Evolutionary conservation across 2,113 vertebrate species (phyloP), one percentile per base, ranked within the genome.

Genomic region (Ploceus nigricollis): DNA sequence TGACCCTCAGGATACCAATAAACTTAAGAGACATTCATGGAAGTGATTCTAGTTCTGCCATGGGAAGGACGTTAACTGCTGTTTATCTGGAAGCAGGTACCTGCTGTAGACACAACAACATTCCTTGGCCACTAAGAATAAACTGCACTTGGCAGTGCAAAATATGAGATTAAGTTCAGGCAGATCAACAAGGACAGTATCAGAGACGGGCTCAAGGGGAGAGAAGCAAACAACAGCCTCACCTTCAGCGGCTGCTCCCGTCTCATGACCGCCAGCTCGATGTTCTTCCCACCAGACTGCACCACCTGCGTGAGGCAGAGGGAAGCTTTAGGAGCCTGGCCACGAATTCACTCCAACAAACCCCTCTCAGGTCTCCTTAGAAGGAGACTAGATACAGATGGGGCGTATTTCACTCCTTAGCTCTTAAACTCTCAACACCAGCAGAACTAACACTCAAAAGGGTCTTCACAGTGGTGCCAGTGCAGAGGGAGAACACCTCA

Each of bases 231-330:
- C 18, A 16, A 6, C 21, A 60, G 1, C 30, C 66, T 95, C 95
- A 99, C 99, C 98, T 99, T 99, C 76, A 99, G 97, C 0, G 98
- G 97, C 56, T 98, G 98, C 27, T 98, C 98, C 25, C 97, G 89
- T 82, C 98, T 98, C 98, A 99, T 99, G 9, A 98, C 98, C 0
- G 99, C 98, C 81, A 99, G 96, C 80, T 99, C 98, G 0, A 99
- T 98, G 96, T 99, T 98, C 96, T 98, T 99, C 75, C 98, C 98
- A 6, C 98, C 98, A 3, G 98, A 98, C 88, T 99, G 98, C 42
- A 99, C 98, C 87, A 99, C 98, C 98, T 99, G 25, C 4, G 33
- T 6, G 44, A 60, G 37, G 5, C 11, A 56, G 9, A 63, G 13
- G 13, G 1, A 42, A 31, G 23, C 1, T 8, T 80, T 9, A 77